phyloP scores from a whole-genome alignment of 2,797 vertebrate species.

The Aphelocoma californica region DNA sequence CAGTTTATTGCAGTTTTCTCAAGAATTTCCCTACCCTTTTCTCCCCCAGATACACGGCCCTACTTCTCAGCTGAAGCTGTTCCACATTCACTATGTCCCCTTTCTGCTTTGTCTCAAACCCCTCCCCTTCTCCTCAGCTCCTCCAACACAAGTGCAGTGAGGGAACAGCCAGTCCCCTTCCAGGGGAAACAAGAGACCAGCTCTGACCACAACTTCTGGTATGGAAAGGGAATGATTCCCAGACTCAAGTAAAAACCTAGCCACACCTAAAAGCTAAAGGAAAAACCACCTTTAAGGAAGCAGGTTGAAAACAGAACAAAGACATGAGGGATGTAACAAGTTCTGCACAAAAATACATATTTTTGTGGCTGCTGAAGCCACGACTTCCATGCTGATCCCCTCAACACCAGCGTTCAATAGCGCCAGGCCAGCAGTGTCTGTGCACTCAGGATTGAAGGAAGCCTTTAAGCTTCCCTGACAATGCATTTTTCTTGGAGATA shows the following conservation, averaged over 20 bases:
- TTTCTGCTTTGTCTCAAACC: neutral
- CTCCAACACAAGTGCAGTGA: neutral
- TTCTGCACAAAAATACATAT: neutral
- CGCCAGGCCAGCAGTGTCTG: constrained; percentile 10
- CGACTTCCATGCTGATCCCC: neutral
- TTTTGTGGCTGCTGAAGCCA: neutral
- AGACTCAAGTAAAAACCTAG: neutral
- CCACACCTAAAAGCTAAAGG: neutral
- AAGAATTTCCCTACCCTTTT: neutral
- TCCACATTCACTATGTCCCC: accelerated
- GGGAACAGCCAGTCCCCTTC: neutral
- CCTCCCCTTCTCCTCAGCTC: neutral
- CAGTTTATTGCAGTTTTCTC: neutral
- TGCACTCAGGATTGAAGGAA: constrained; percentile 28
- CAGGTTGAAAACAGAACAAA: neutral
- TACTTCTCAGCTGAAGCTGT: neutral
- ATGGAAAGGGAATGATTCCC: neutral
- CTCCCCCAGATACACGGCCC: accelerated
- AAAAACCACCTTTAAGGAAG: neutral
- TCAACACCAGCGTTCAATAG: neutral
- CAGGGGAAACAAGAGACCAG: neutral
- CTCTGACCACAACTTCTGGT: neutral
- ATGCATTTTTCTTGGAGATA: constrained; percentile 46
- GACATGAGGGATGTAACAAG: neutral
- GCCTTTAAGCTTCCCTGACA: constrained; percentile 56